These are phyloP conservation scores for Hyalella azteca DNA, from an alignment of 2,888 invertebrate species.

Conservation along the genomic window DNA sequence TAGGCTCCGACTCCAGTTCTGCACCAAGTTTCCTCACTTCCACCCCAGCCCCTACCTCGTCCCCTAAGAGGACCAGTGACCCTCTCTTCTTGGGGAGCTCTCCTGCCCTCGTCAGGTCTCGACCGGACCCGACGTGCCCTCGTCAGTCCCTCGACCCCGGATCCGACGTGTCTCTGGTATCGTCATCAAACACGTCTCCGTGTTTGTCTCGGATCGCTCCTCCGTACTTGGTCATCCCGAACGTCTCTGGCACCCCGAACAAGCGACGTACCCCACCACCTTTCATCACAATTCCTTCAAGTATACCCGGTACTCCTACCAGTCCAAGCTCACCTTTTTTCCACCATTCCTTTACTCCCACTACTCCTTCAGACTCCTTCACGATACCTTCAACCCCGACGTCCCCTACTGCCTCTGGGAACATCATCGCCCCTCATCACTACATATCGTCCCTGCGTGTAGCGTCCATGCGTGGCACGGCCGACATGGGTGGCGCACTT, in stretches of 20 bases:
- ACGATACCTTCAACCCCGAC: background rate
- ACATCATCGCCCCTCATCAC: conserved; percentile 51
- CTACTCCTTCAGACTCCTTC: background rate
- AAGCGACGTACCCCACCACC: conserved; percentile 20
- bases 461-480: conserved; percentile 55
- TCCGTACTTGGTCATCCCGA: conserved; percentile 8
- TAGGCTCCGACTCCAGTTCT: background rate
- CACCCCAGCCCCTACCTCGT: conserved; percentile 13
- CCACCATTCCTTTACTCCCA: background rate
- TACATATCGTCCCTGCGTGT: conserved; percentile 57
- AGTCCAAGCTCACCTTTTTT: conserved; percentile 13
- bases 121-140: too few species aligned
- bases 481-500: conserved; percentile 57
- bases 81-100: background rate
- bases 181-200: conserved; percentile 3
- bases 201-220: conserved; percentile 10
- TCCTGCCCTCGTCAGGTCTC: background rate
- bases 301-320: background rate
- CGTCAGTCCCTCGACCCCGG: background rate
- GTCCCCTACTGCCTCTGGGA: background rate
- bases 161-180: background rate
- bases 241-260: conserved; percentile 20
- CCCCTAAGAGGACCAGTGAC: background rate
- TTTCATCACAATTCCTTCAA: conserved; percentile 19
- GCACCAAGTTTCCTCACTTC: conserved; percentile 12